These are phyloP conservation scores for Hymenopus coronatus DNA, from an alignment of 2,888 invertebrate genomes.

Conservation along the genomic window DNA sequence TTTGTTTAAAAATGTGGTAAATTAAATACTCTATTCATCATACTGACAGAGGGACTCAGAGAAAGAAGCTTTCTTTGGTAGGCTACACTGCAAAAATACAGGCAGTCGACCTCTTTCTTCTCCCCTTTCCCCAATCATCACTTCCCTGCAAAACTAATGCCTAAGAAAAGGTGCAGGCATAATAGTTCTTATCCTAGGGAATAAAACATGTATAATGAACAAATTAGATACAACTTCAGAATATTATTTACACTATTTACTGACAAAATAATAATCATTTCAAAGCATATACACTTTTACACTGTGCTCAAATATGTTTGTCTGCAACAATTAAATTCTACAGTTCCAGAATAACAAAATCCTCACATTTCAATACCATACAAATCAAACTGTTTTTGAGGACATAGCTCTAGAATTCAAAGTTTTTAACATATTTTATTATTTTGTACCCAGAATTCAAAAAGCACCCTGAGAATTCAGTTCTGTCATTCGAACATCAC, in stretches of 20 bases:
- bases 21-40: no score
- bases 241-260: neutral
- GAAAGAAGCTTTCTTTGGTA: no score
- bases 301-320: neutral
- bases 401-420: neutral
- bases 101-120: no score
- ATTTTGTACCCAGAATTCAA: neutral
- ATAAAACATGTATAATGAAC: neutral
- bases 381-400: neutral
- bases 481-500: neutral
- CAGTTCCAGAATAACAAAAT: neutral
- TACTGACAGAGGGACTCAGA: no score
- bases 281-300: neutral
- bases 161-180: no score
- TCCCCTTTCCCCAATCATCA: no score
- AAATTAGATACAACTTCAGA: neutral
- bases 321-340: neutral
- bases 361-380: neutral
- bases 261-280: neutral
- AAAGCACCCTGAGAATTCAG: neutral
- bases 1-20: no score
- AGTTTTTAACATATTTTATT: neutral
- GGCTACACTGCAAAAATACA: no score
- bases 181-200: no score
- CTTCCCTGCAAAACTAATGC: no score